Evolutionary conservation across 2,113 vertebrate genomes (phyloP).

Genomic region (Ptilonorhynchus violaceus): DNA sequence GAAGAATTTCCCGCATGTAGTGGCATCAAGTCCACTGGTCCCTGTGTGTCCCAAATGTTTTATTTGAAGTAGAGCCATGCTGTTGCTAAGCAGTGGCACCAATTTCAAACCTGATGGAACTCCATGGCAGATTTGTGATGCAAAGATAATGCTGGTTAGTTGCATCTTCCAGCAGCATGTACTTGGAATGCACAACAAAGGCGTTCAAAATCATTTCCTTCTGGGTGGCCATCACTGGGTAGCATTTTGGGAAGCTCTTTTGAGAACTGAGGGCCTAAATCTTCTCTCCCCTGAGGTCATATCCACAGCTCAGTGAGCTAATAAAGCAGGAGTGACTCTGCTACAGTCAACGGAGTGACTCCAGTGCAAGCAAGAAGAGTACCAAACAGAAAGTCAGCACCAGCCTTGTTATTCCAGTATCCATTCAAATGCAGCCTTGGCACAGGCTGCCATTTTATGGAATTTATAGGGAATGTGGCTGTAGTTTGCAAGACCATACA

Average conservation of each 20-base stretch:
- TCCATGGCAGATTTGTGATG: not conserved
- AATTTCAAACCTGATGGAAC: not conserved
- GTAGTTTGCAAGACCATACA: not conserved
- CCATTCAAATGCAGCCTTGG: not conserved
- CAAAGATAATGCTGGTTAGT: not conserved
- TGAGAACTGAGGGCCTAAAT: not conserved
- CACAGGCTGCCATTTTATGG: not conserved
- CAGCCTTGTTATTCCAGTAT: not conserved
- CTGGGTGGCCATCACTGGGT: not conserved
- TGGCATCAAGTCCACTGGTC: not conserved
- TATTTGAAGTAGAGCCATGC: not conserved
- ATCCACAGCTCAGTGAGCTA: not conserved
- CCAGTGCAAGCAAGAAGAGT: not conserved
- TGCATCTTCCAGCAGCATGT: fast-evolving
- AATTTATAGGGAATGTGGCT: not conserved
- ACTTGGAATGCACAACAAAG: not conserved
- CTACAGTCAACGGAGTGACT: fast-evolving
- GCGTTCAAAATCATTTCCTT: not conserved
- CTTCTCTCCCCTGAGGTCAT: not conserved
- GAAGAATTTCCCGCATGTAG: not conserved
- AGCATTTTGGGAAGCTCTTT: not conserved
- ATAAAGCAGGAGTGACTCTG: not conserved
- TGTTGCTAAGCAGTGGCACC: not conserved
- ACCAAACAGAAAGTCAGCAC: not conserved
- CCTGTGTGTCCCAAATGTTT: fast-evolving